phyloP scores from a whole-genome alignment of 2,797 vertebrate genomes.

The Urosaurus nigricauda region DNA sequence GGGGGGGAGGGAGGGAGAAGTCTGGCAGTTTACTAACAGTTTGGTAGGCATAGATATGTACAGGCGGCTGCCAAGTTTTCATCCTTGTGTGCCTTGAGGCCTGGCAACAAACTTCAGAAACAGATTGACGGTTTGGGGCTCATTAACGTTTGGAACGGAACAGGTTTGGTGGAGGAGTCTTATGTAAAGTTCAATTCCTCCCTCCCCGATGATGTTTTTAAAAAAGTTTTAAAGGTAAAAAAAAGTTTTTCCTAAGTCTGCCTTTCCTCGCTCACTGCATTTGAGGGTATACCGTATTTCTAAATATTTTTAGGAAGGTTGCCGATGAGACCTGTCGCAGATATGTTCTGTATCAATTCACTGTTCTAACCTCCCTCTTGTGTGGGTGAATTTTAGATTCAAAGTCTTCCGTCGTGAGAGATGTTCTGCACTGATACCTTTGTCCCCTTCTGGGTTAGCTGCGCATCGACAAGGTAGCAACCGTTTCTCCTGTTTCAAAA shows the following conservation, averaged over 20 bases:
- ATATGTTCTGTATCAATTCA: slow-evolving; percentile 69
- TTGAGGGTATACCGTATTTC: slow-evolving; percentile 33
- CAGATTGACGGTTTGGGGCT: slow-evolving; percentile 47
- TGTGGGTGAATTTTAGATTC: slow-evolving; percentile 69
- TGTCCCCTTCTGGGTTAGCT: slow-evolving; percentile 48
- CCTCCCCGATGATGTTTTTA: slow-evolving; percentile 57
- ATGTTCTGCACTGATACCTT: slow-evolving; percentile 54
- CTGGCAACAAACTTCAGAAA: slow-evolving; percentile 25
- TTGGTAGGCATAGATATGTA: not conserved
- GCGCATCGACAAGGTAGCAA: not conserved
- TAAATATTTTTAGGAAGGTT: slow-evolving; percentile 63
- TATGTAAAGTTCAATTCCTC: slow-evolving; percentile 48
- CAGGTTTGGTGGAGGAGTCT: slow-evolving; percentile 37
- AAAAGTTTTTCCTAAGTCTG: slow-evolving; percentile 59
- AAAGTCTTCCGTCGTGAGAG: slow-evolving; percentile 68
- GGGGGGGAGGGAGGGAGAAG: not conserved
- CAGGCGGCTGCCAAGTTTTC: not conserved
- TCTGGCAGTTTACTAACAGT: not conserved
- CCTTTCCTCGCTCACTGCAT: slow-evolving; percentile 41
- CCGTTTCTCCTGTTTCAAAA: not conserved
- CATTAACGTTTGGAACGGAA: slow-evolving; percentile 55
- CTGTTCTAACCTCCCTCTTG: slow-evolving; percentile 53
- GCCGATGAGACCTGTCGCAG: slow-evolving; percentile 58
- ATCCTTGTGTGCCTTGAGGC: not conserved
- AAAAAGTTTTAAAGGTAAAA: slow-evolving; percentile 31